These are phyloP conservation scores for Meloidogyne exigua DNA, from an alignment of 1,140 invertebrate genomes.

Conservation along the genomic window DNA sequence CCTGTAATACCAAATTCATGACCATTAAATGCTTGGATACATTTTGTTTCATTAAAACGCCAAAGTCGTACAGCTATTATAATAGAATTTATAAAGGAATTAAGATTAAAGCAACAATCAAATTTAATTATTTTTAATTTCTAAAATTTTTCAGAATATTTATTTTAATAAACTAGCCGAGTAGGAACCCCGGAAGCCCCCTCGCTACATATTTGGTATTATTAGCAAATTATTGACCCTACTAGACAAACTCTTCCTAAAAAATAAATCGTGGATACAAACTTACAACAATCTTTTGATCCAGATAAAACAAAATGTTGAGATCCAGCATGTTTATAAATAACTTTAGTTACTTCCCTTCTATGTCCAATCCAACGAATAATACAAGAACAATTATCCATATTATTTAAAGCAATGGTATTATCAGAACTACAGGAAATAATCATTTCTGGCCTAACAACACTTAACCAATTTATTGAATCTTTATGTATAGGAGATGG, in stretches of 20 bases:
- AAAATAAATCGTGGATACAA: too few species aligned
- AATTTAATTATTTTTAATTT: too few species aligned
- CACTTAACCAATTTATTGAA: constrained; percentile 44
- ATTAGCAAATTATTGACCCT: too few species aligned
- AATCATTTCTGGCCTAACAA: constrained; percentile 43
- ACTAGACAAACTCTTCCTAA: too few species aligned
- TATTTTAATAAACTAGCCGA: too few species aligned
- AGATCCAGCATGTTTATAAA: constrained; percentile 48
- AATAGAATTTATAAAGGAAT: background rate
- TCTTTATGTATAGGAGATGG: constrained; percentile 39
- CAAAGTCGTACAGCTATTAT: constrained; percentile 25
- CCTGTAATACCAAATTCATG: constrained; percentile 42
- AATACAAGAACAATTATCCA: constrained; percentile 47
- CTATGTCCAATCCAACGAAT: constrained; percentile 42
- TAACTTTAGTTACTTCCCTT: constrained; percentile 42
- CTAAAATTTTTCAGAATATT: too few species aligned
- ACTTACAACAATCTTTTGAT: constrained; percentile 36
- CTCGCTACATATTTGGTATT: too few species aligned
- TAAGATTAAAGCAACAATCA: too few species aligned
- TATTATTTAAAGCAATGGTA: constrained; percentile 45
- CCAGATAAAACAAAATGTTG: constrained; percentile 51
- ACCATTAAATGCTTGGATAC: constrained; percentile 29
- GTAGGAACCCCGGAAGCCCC: too few species aligned
- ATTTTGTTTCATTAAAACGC: constrained; percentile 40
- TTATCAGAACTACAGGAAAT: constrained; percentile 51